phyloP scores from a whole-genome alignment of 2,888 invertebrate species.

The Stenichneumon culpator region DNA sequence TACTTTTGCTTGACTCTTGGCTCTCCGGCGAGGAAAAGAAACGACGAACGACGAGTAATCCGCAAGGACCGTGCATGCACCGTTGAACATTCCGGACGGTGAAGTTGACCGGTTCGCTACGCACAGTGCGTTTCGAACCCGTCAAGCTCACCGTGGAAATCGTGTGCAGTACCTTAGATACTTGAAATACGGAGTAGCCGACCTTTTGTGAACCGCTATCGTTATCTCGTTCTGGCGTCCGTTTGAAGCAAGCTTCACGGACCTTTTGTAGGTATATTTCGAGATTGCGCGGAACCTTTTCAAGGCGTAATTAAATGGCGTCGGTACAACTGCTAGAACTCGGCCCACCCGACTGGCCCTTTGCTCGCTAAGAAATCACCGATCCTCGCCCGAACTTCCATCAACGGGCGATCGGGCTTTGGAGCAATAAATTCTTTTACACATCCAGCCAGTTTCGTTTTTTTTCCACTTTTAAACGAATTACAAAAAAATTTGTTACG shows the following conservation, averaged over 20 bases:
- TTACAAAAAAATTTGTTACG: too few species aligned
- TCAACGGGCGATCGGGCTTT: not conserved
- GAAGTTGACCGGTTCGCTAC: constrained; percentile 3
- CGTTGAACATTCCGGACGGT: not conserved
- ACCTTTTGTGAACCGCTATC: constrained; percentile 33
- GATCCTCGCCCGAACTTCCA: not conserved
- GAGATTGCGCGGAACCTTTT: constrained; percentile 75
- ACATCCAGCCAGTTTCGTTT: not conserved
- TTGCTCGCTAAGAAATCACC: constrained; percentile 21
- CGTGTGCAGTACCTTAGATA: not conserved
- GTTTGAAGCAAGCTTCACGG: constrained; percentile 56
- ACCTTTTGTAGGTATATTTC: constrained; percentile 61
- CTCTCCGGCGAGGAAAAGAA: constrained; percentile 43
- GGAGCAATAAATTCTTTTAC: not conserved
- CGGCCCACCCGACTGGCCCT: constrained; percentile 62
- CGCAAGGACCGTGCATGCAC: constrained; percentile 68
- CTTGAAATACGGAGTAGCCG: constrained; percentile 18
- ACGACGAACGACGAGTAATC: constrained; percentile 64
- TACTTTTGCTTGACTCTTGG: constrained; percentile 27
- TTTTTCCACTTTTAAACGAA: not conserved
- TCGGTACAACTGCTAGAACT: constrained; percentile 48
- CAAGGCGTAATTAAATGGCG: constrained; percentile 79
- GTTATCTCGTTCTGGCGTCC: constrained; percentile 28
- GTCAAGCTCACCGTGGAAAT: not conserved
- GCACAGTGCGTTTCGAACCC: too few species aligned